Percentiles rank a stretch among this genome's conserved stretches.
phyloP scores from a whole-genome alignment of 2,797 vertebrate genomes.

The Dryobates pubescens region DNA sequence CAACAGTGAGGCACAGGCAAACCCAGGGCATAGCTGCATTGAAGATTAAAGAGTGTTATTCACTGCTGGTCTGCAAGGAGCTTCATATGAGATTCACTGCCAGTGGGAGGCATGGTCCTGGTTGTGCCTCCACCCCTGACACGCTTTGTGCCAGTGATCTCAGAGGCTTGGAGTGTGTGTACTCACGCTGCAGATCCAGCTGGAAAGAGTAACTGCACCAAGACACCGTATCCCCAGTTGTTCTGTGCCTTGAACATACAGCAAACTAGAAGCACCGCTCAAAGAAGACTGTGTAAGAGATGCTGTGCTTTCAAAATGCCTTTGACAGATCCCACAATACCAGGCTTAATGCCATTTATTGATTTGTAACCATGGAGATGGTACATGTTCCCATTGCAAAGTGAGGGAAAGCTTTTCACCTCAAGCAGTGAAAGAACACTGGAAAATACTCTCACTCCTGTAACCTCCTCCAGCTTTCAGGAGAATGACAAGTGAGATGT shows the following conservation, averaged over 20 bases:
- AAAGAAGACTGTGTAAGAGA: background rate
- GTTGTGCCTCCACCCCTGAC: background rate
- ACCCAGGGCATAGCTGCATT: rapidly evolving
- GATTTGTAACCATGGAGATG: constrained; percentile 26
- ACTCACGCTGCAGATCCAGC: background rate
- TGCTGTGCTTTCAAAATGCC: background rate
- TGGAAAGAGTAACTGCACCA: background rate
- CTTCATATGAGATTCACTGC: background rate
- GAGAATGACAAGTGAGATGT: rapidly evolving
- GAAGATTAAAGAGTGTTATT: background rate
- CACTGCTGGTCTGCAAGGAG: background rate
- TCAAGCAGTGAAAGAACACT: background rate
- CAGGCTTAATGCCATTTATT: constrained; percentile 7
- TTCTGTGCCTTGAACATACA: rapidly evolving
- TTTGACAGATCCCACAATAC: constrained; percentile 8
- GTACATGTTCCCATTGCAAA: background rate
- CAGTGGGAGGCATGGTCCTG: background rate
- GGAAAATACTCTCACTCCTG: background rate
- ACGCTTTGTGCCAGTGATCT: background rate
- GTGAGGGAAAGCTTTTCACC: background rate
- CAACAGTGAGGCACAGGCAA: background rate
- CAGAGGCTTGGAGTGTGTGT: rapidly evolving
- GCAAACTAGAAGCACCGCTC: background rate
- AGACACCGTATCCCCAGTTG: rapidly evolving
- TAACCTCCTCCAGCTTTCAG: background rate